Percentiles rank a stretch among this genome's conserved stretches.
Conservation (phyloP, 2,888 invertebrate species). For the Scelioninae gen. 2 region DNA sequence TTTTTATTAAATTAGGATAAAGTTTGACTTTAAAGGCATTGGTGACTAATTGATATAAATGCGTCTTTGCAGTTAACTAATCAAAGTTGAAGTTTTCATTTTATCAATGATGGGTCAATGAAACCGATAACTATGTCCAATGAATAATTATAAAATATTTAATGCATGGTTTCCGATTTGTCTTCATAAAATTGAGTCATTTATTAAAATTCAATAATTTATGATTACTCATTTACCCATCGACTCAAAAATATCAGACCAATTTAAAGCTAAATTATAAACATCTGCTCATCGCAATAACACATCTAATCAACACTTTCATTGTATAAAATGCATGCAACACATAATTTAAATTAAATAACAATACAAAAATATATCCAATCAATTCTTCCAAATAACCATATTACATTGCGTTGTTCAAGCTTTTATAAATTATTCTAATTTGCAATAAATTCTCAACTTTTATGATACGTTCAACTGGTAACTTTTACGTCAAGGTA, state of each 20-base stretch:
- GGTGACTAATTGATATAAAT: constrained; percentile 32
- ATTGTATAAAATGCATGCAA: no score
- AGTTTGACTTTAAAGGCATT: constrained; percentile 2
- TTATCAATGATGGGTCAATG: constrained; percentile 34
- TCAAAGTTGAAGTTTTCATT: background rate
- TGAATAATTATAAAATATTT: constrained; percentile 17
- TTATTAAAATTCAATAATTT: background rate
- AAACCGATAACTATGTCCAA: constrained; percentile 15
- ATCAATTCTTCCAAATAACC: no score
- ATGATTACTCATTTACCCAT: background rate
- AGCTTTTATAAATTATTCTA: no score
- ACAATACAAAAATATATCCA: no score
- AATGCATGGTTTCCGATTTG: background rate
- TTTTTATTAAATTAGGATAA: constrained; percentile 23
- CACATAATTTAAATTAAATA: no score
- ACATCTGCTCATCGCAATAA: no score
- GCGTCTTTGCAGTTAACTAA: constrained; percentile 5
- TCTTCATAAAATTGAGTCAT: background rate
- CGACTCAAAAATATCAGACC: background rate
- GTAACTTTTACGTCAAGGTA: constrained; percentile 30
- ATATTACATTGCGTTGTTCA: no score
- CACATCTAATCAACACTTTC: no score
- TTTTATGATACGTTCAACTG: constrained; percentile 5
- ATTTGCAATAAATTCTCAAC: background rate
- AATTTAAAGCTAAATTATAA: no score